Evolutionary conservation across 1,140 invertebrate species (phyloP), one percentile per base, ranked within the genome.

Genomic region (Zophobas morio): DNA sequence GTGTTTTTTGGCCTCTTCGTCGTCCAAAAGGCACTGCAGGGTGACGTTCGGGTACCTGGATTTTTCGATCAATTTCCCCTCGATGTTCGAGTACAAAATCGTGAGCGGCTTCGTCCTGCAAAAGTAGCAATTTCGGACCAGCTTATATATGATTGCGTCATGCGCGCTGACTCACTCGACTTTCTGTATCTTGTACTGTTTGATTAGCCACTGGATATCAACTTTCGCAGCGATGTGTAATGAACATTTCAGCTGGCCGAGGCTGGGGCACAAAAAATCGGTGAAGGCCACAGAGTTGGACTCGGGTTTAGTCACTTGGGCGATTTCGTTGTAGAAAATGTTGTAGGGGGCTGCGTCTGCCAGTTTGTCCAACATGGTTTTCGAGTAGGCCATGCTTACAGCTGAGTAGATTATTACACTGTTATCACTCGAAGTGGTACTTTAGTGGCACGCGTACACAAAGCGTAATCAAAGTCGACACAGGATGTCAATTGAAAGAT

Each of bases 161-260:
- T 20, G 20, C 20, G 20, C 20, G 20, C 20, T 20, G 1, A n/a
- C 71, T 81, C 79, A 84, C 84, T 79, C 79, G 53, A 83, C 70
- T 71, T 85, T 87, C 90, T 89, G 89, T 88, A 83, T 94, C 91
- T 20, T 88, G 83, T 96, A 96, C 80, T 96, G 94, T 2, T 94
- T 89, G 53, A 95, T 87, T 0, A 98, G 84, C 96, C 96, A 98
- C 1, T 91, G 92, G 20, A 95, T 88, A 80, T 98, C 94, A 53
- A 97, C 92, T 93, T 98, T 96, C 82, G 96, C 98, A 86, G 96
- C 98, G 35, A 98, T 93, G 86, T 98, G 95, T 36, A 95, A 86
- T 8, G 92, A 93, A 8, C 88, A 88, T 60, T 92, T 90, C 5
- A 96, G 87, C 76, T 92, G 89, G 1, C 95, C 94, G n/a, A 96